Conservation (phyloP, 1,140 invertebrate genomes). For the Calycopis cecrops region DNA sequence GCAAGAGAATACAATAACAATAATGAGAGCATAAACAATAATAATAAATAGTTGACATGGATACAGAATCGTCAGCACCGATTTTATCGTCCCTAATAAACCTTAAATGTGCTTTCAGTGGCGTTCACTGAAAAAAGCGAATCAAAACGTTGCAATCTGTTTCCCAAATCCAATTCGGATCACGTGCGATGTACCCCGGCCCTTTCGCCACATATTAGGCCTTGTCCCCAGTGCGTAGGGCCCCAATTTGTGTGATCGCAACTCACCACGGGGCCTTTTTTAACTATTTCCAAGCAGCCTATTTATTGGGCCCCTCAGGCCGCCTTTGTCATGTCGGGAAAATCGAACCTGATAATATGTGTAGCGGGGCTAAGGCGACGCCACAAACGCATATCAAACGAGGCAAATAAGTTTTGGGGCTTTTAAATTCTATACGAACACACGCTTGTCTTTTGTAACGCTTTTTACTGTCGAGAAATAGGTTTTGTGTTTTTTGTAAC, state of each 20-base stretch:
- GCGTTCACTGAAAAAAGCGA: constrained; percentile 32
- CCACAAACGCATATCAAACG: constrained; percentile 66
- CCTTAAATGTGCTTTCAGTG: constrained; percentile 21
- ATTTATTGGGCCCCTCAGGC: constrained; percentile 66
- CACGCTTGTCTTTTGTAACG: background rate
- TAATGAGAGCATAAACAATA: no score
- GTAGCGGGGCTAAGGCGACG: constrained; percentile 43
- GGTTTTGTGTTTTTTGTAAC: background rate
- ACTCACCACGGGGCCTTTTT: constrained; percentile 40
- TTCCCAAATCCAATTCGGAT: constrained; percentile 44
- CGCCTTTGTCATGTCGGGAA: constrained; percentile 68
- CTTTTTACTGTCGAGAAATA: background rate
- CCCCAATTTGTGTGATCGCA: constrained; percentile 39
- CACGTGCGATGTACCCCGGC: constrained; percentile 32
- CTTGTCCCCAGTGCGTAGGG: constrained; percentile 32
- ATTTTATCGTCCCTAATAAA: constrained; percentile 15
- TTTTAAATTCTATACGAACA: constrained; percentile 36
- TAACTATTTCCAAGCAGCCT: constrained; percentile 63
- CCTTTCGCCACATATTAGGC: constrained; percentile 33
- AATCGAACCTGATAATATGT: constrained; percentile 48
- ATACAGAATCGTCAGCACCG: no score
- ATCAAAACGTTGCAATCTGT: constrained; percentile 40
- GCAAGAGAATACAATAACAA: no score
- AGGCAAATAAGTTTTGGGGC: constrained; percentile 61
- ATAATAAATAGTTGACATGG: no score